phyloP scores from a whole-genome alignment of 1,140 invertebrate genomes.

The Drosophila tropicalis region DNA sequence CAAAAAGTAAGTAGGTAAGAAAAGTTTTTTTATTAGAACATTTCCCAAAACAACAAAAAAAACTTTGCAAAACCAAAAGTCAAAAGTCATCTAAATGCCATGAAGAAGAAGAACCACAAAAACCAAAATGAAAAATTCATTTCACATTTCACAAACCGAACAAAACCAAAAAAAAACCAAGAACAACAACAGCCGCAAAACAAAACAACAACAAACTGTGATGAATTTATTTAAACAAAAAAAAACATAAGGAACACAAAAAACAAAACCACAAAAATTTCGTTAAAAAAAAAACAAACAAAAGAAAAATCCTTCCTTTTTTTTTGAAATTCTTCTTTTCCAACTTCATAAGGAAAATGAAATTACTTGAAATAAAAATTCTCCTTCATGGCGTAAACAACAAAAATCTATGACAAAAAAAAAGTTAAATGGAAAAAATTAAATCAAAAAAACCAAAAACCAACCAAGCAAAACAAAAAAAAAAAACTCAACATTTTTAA shows the following conservation, averaged over 20 bases:
- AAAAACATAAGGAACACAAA: constrained; percentile 13
- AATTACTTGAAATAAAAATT: neutral
- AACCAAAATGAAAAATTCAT: constrained; percentile 27
- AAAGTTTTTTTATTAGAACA: constrained; percentile 38
- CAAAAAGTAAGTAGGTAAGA: constrained; percentile 9
- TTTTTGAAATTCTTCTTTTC: neutral
- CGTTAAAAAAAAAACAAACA: constrained; percentile 21
- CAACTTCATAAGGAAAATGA: neutral
- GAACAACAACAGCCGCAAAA: constrained; percentile 46
- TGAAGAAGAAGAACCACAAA: constrained; percentile 50
- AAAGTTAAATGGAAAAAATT: constrained; percentile 36
- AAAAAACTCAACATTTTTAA: constrained; percentile 63
- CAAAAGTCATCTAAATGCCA: constrained; percentile 45
- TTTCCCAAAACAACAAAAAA: constrained; percentile 18
- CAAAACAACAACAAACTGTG: constrained; percentile 74
- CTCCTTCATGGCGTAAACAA: constrained; percentile 18
- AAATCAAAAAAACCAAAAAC: constrained; percentile 35
- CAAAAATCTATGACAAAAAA: constrained; percentile 26
- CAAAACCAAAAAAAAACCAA: constrained; percentile 25
- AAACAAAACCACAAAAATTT: neutral
- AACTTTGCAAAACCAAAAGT: constrained; percentile 45
- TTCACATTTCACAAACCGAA: constrained; percentile 20
- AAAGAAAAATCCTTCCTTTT: neutral
- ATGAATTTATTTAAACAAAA: constrained; percentile 53
- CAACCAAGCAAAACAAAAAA: constrained; percentile 17